Base-by-base conservation (phyloP, 2,888 invertebrate genomes). In the Sphaeridia pumilis region DNA sequence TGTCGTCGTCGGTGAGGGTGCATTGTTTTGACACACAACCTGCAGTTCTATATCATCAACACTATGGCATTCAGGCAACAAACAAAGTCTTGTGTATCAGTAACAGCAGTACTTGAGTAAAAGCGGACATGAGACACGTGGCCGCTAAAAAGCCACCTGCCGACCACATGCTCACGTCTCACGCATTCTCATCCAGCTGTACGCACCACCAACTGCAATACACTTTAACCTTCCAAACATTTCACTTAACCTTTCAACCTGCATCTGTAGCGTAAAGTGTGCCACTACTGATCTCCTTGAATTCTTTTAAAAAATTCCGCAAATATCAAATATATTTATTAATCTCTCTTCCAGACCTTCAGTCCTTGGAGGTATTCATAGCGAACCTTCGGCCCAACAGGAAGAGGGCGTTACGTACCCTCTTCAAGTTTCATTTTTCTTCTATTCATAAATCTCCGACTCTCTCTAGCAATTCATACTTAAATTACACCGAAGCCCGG, bases 41-140 rank as follows among this genome's bases (percentile, higher is more conserved):
- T n/a, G n/a, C 42, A 49, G 49, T 41, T 46, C 49, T 17, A 49
- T 49, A 42, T 42, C 49, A 49, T 42, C 49, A 49, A n/a, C 42
- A 25, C 26, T 31, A 41, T 14, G n/a, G 31, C 28, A 28, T 20
- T 25, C 27, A 31, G 21, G 34, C 42, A 35, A n/a, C 10, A 10
- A 31, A 31, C 34, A 31, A 31, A n/a, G n/a, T 10, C 34, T 12
- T 31, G 34, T 31, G n/a, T n/a, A 20, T 21, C 24, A 41, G 41
- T 41, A 41, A 22, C 20, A 28, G 22, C 31, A 44, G 47, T 44
- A 46, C 47, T 43, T 38, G 46, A 20, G 25, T 42, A 34, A 36
- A 24, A 10, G 51, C 47, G 49, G 59, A 56, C 54, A 59, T 47
- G 56, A 58, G 63, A 61, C 63, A 63, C 63, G 63, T 63, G 63